Evolutionary conservation across 2,113 vertebrate species (phyloP), one percentile per base, ranked within the genome.

Genomic region (Platysteira castanea): DNA sequence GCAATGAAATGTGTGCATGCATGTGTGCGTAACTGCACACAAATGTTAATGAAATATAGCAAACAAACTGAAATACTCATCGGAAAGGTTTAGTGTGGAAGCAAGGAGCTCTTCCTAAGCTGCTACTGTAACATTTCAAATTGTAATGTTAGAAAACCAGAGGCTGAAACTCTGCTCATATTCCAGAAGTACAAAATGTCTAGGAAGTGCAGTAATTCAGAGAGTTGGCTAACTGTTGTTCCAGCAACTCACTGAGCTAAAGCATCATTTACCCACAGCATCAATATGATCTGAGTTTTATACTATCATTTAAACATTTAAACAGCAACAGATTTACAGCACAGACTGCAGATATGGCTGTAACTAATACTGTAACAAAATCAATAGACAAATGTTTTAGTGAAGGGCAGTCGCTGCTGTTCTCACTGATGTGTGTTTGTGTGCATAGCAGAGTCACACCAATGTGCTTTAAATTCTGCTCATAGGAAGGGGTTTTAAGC

Each of bases 381-480:
- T 92, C 96, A 95, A 93, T 90, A 91, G 88, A 91, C 59, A 79
- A 92, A 92, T 95, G 89, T 95, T 92, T 92, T 88, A 84, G 84
- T 30, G 84, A 85, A 47, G 91, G 13, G 49, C 46, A 74, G 35
- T 75, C 0, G 1, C 69, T 67, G 87, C 77, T 86, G 49, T 91
- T 96, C 89, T 93, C 93, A 56, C 70, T 68, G 93, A 16, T 83
- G 64, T 82, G 90, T 61, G 75, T 85, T 63, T 67, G 67, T 87
- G 93, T 90, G 92, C 80, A 69, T 33, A 88, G 49, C 73, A 76
- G 39, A 85, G 89, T 95, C 96, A 76, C 42, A 74, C 60, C 85
- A 94, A 86, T 85, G 63, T 96, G 79, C 91, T 98, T 98, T 96
- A 95, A 95, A 95, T 95, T 97, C 93, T 81, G 35, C 35, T 73